Evolutionary conservation across 2,888 invertebrate genomes (phyloP).

Genomic region (Sisyra terminalis): DNA sequence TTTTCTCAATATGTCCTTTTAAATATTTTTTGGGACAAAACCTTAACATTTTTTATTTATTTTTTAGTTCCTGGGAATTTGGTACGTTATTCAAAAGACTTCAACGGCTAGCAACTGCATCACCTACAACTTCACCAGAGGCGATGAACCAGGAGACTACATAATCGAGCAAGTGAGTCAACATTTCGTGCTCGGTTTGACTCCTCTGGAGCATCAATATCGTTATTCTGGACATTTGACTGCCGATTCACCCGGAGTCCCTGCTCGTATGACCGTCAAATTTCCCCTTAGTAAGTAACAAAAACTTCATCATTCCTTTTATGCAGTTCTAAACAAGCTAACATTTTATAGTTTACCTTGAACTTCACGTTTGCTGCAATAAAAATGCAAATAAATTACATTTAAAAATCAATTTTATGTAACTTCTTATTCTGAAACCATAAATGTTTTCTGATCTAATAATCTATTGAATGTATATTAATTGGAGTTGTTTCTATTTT

Average conservation of each 20-base stretch:
- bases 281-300: conserved; percentile 61
- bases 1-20: no score
- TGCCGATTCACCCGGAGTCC: conserved; percentile 43
- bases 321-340: not conserved
- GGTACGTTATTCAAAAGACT: conserved; percentile 73
- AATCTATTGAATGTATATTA: conserved; percentile 2
- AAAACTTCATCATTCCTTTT: not conserved
- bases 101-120: conserved; percentile 66
- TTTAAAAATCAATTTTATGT: not conserved
- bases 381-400: not conserved
- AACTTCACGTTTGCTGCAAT: not conserved
- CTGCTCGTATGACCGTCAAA: conserved; percentile 55
- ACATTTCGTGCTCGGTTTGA: conserved; percentile 48
- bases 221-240: conserved; percentile 56
- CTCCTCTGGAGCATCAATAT: conserved; percentile 63
- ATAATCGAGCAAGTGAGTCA: conserved; percentile 55
- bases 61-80: conserved; percentile 55
- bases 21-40: no score
- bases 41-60: not conserved
- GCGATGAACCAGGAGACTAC: conserved; percentile 51
- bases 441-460: not conserved
- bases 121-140: conserved; percentile 57
- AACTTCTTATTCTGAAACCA: not conserved
- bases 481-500: conserved; percentile 8
- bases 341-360: not conserved